phyloP scores from a whole-genome alignment of 2,797 vertebrate species.

The Myotis pilosus region DNA sequence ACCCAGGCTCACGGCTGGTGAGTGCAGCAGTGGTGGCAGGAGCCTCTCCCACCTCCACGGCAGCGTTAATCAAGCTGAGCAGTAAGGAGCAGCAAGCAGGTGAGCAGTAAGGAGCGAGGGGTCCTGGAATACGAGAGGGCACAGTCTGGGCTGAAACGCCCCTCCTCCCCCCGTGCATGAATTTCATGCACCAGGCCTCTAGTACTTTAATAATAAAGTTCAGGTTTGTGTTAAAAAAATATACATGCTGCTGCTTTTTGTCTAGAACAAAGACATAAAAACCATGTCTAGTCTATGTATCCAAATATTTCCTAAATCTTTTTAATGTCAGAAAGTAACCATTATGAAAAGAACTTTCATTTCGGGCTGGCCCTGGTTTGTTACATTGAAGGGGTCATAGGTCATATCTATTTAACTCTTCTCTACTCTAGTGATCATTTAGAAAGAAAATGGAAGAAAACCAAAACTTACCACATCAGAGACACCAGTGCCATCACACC shows the following conservation, averaged over 20 bases:
- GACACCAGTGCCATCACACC: slow-evolving; percentile 43
- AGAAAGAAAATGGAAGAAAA: slow-evolving; percentile 1
- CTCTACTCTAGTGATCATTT: slow-evolving; percentile 34
- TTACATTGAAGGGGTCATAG: slow-evolving; percentile 39
- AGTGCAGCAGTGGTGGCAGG: no score
- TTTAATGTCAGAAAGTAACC: slow-evolving; percentile 8
- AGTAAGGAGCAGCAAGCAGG: no score
- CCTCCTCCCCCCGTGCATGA: no score
- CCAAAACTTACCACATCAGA: neutral
- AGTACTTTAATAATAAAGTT: neutral
- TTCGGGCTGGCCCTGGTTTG: neutral
- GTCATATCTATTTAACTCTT: neutral
- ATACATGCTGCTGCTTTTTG: neutral
- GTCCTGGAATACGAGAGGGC: no score
- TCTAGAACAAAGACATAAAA: neutral
- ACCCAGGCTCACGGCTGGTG: no score
- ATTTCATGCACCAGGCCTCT: no score
- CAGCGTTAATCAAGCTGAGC: no score
- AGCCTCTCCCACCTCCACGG: no score
- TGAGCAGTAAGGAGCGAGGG: no score
- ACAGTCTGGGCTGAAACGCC: no score
- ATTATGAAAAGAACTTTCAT: slow-evolving; percentile 18
- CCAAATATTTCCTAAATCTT: neutral
- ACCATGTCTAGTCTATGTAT: slow-evolving; percentile 60
- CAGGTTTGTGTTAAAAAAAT: neutral